A percentile compares a stretch with the other conserved stretches of the same genome.
phyloP scores from a whole-genome alignment of 2,113 vertebrate genomes.

The Chiloscyllium plagiosum region DNA sequence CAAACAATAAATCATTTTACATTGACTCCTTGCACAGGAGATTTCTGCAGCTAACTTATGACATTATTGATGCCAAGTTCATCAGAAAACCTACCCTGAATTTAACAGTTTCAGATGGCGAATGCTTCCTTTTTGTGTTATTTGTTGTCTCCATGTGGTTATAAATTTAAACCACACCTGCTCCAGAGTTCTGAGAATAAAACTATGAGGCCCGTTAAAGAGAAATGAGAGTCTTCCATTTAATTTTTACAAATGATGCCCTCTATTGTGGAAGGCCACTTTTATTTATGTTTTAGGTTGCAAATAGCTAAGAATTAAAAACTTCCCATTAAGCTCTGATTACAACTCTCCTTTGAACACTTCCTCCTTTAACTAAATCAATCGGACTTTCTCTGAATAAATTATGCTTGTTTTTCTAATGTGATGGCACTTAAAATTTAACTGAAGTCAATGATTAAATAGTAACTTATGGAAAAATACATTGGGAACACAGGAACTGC shows the following conservation, averaged over 20 bases:
- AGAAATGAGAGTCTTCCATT: not conserved
- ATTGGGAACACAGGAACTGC: not conserved
- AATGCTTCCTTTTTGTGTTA: not conserved
- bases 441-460: slow-evolving; percentile 10
- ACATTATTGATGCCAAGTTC: not conserved
- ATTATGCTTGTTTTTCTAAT: not conserved
- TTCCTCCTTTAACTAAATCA: not conserved
- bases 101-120: not conserved
- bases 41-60: not conserved
- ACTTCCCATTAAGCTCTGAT: not conserved
- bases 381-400: not conserved
- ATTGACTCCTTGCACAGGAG: not conserved
- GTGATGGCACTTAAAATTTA: not conserved
- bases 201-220: not conserved
- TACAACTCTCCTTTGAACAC: not conserved
- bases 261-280: not conserved
- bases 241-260: not conserved
- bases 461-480: not conserved
- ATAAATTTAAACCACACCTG: slow-evolving; percentile 6
- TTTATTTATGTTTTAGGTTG: not conserved
- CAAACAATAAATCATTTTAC: not conserved
- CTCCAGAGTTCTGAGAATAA: not conserved
- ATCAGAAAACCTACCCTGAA: not conserved
- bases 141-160: not conserved
- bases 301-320: not conserved